These are phyloP conservation scores for Listronotus oregonensis DNA, from an alignment of 1,140 invertebrate genomes.

Conservation along the genomic window DNA sequence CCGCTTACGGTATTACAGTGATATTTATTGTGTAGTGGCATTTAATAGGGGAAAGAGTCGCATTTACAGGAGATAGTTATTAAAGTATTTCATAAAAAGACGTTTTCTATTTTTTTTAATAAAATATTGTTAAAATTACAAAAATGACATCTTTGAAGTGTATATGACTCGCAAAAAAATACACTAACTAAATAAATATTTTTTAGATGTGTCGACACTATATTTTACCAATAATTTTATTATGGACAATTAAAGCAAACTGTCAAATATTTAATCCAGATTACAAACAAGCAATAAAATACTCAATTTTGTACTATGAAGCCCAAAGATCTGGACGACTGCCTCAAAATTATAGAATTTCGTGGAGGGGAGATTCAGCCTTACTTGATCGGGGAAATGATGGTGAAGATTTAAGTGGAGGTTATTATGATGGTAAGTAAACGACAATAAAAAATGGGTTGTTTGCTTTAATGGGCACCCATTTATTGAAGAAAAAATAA, in stretches of 20 bases:
- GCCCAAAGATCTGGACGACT: constrained; percentile 69
- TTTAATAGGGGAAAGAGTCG: too few relatives aligned
- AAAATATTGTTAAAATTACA: too few relatives aligned
- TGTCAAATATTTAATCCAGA: constrained; percentile 18
- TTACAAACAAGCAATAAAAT: constrained; percentile 27
- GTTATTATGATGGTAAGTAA: constrained; percentile 69
- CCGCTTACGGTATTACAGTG: too few relatives aligned
- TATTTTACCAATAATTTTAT: background rate
- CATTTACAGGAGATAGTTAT: too few relatives aligned
- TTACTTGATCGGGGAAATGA: constrained; percentile 60
- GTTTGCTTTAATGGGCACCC: too few relatives aligned
- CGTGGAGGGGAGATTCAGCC: constrained; percentile 66
- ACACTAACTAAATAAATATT: background rate
- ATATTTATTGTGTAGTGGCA: too few relatives aligned
- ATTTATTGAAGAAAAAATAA: too few relatives aligned
- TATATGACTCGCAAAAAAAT: too few relatives aligned
- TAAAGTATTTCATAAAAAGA: too few relatives aligned
- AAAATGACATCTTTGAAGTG: too few relatives aligned
- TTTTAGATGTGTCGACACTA: background rate
- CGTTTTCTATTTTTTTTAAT: too few relatives aligned
- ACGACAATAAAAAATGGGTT: too few relatives aligned
- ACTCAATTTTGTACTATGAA: constrained; percentile 68
- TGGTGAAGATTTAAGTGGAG: constrained; percentile 67
- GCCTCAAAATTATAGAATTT: constrained; percentile 61
- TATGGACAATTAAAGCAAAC: background rate